Evolutionary conservation across 1,140 invertebrate genomes (phyloP).

Genomic region (Drosophila orena): DNA sequence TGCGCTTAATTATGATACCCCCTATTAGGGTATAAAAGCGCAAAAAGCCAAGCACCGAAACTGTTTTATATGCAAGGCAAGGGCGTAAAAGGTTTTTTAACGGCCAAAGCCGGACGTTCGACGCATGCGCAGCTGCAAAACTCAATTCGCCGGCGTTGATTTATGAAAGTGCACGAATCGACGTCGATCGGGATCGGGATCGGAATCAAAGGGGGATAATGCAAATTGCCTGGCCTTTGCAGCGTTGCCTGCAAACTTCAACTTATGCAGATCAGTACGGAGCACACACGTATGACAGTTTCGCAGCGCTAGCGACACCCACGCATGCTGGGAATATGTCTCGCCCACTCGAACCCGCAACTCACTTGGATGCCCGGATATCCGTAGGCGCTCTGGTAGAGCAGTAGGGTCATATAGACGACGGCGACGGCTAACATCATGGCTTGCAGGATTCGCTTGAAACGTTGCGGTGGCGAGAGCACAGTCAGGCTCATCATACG

Average conservation of each 20-base stretch:
- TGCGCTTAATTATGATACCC: slow-evolving; percentile 6
- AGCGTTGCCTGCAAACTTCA: too few relatives aligned
- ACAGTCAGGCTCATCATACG: slow-evolving; percentile 82
- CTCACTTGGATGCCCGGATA: slow-evolving; percentile 83
- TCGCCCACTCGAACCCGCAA: slow-evolving; percentile 11
- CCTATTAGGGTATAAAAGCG: slow-evolving; percentile 37
- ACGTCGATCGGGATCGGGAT: slow-evolving; percentile 4
- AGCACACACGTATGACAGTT: slow-evolving; percentile 59
- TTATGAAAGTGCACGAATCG: slow-evolving; percentile 80
- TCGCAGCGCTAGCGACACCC: slow-evolving; percentile 34
- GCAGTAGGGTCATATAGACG: slow-evolving; percentile 82
- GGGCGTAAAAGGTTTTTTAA: slow-evolving; percentile 79
- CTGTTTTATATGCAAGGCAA: slow-evolving; percentile 82
- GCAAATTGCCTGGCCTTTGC: slow-evolving; percentile 55
- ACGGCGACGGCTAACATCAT: slow-evolving; percentile 84
- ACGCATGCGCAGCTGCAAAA: slow-evolving; percentile 81
- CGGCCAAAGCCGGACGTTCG: slow-evolving; percentile 37
- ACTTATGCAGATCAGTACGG: slow-evolving; percentile 23
- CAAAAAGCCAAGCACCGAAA: slow-evolving; percentile 53
- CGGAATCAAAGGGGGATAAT: slow-evolving; percentile 37
- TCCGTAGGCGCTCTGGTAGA: slow-evolving; percentile 84
- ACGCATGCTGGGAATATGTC: slow-evolving; percentile 12
- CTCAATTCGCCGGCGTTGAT: slow-evolving; percentile 70
- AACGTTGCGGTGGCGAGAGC: slow-evolving; percentile 84
- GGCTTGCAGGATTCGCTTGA: slow-evolving; percentile 84